Evolutionary conservation across 2,113 vertebrate species (phyloP), one percentile per base, ranked within the genome.

Genomic region (Melanostigma gelatinosum): DNA sequence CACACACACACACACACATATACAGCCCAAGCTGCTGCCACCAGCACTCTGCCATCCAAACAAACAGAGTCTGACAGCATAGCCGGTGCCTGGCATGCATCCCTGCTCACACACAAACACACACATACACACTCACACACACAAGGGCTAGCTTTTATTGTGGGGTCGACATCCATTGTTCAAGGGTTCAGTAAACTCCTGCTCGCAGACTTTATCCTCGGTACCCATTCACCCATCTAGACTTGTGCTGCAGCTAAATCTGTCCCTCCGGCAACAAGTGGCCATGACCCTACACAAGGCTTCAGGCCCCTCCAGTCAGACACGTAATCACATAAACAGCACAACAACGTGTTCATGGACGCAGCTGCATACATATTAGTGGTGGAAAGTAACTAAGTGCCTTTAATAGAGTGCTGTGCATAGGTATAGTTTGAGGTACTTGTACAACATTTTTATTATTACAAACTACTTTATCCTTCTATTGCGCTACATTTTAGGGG

Each of bases 51-150:
- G 79, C 90, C 84, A 94, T 84, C 92, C 83, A 94, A 92, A 90
- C 93, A 96, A 96, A 96, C 93, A 90, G 88, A 93, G 93, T 93
- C 91, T 95, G 96, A 96, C 96, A 94, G 77, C 80, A 82, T 86
- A 90, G 91, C 93, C 88, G 91, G 94, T 94, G 88, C 78, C 91
- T 85, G 83, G 85, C 79, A 88, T 80, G 79, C 82, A 77, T 82
- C 84, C 63, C 75, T 68, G 55, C 82, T 58, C 83, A 84, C 80
- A 75, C 58, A 46, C 76, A 81, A 34, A 77, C 54, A 64, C 60
- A 67, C 68, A 27, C 54, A 57, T 3, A 55, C 79, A 65, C 83
- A 84, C 77, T 29, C 29, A 75, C 57, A 46, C 76, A 80, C 50
- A 55, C 57, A 44, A 5, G 36, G 34, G 34, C 65, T 5, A 13